These are phyloP conservation scores for Apeira syringaria DNA, from an alignment of 2,888 invertebrate genomes.

Conservation along the genomic window DNA sequence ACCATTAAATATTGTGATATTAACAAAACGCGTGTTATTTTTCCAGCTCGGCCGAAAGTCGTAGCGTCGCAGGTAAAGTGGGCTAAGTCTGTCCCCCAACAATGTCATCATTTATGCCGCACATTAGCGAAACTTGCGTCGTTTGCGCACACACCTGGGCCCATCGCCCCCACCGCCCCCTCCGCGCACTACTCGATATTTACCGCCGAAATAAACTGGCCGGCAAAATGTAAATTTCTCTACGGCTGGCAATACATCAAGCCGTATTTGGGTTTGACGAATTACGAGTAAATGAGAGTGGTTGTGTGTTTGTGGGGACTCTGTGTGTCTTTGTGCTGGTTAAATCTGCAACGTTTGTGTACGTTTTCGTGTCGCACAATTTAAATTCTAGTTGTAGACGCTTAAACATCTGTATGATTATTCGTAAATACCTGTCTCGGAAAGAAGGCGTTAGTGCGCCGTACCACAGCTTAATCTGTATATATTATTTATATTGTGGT, in stretches of 20 bases:
- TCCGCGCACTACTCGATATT: conserved; percentile 69
- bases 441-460: too few species aligned
- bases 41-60: neutral
- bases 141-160: conserved; percentile 74
- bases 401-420: too few species aligned
- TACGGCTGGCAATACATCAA: conserved; percentile 45
- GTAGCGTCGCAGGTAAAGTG: conserved; percentile 37
- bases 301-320: conserved; percentile 27
- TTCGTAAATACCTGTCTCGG: too few species aligned
- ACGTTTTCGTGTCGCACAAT: too few species aligned
- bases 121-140: conserved; percentile 79
- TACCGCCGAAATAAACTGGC: conserved; percentile 60
- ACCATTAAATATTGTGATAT: too few species aligned
- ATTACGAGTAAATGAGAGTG: conserved; percentile 35
- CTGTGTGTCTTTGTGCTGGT: conserved; percentile 16
- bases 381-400: too few species aligned
- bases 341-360: conserved; percentile 1
- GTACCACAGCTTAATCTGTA: too few species aligned
- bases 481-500: too few species aligned
- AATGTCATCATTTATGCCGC: conserved; percentile 79
- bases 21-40: neutral
- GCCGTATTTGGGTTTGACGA: conserved; percentile 41
- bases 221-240: conserved; percentile 62
- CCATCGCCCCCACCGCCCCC: too few species aligned
- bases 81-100: conserved; percentile 54